Percentiles rank a stretch among this genome's conserved stretches.
Conservation (phyloP, 2,113 vertebrate species). For the Coptodon rendalli region DNA sequence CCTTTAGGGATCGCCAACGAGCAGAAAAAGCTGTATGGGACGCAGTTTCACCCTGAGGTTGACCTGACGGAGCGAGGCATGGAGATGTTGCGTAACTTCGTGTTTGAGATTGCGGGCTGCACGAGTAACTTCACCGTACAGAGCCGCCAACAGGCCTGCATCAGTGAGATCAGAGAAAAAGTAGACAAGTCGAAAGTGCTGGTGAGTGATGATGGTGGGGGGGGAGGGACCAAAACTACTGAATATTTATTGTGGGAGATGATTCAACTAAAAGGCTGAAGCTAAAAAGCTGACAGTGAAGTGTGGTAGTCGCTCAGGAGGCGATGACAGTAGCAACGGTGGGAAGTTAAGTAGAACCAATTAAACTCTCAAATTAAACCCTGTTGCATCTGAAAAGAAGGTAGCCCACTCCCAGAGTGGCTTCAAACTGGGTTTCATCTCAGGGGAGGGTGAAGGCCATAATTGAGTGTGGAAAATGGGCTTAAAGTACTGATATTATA, state of each 20-base stretch:
- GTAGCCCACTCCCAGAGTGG: constrained; percentile 13
- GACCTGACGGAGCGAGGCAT: constrained; percentile 92
- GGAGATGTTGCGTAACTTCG: constrained; percentile 91
- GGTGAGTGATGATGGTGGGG: constrained; percentile 71
- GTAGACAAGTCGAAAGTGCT: constrained; percentile 92
- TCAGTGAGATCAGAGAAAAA: constrained; percentile 85
- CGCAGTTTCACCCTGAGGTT: constrained; percentile 96
- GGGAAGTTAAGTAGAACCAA: constrained; percentile 39
- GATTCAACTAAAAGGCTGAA: background rate
- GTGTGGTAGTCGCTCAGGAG: background rate
- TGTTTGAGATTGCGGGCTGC: constrained; percentile 94
- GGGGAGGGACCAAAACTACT: background rate
- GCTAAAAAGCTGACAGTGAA: background rate
- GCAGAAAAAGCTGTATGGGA: constrained; percentile 95
- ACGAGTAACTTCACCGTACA: constrained; percentile 90
- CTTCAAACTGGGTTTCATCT: constrained; percentile 58
- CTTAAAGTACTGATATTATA: background rate
- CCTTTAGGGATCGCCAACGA: constrained; percentile 90
- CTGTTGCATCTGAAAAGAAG: constrained; percentile 37
- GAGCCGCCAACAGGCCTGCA: constrained; percentile 86
- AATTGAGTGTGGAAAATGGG: constrained; percentile 15
- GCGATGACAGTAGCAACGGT: background rate
- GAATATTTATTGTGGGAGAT: background rate
- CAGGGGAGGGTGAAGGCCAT: constrained; percentile 28
- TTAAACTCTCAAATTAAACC: constrained; percentile 60